Evolutionary conservation across 2,888 invertebrate species (phyloP).

Genomic region (Cheilosia soror): DNA sequence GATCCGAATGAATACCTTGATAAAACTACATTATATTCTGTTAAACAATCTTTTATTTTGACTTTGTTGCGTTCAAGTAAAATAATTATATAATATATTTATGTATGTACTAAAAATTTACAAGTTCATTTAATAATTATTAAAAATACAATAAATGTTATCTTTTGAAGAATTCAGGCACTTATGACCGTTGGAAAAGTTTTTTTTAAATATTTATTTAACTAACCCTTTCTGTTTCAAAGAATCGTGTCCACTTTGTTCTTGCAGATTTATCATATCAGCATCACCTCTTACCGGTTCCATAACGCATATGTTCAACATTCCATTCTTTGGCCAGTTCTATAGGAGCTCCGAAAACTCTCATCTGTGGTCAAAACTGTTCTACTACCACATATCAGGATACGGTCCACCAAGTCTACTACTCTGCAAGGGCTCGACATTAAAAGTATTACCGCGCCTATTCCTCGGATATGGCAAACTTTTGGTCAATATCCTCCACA

Average conservation of each 20-base stretch:
- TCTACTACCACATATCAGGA: slow-evolving; percentile 93
- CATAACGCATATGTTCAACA: slow-evolving; percentile 86
- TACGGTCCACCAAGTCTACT: slow-evolving; percentile 95
- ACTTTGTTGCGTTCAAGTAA: slow-evolving; percentile 71
- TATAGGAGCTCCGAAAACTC: slow-evolving; percentile 92
- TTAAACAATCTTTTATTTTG: slow-evolving; percentile 35
- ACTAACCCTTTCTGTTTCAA: neutral
- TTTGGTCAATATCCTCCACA: slow-evolving; percentile 92
- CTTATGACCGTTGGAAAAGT: slow-evolving; percentile 55
- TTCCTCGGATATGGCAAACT: slow-evolving; percentile 91
- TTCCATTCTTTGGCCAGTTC: slow-evolving; percentile 94
- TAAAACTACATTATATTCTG: neutral
- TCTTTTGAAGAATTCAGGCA: slow-evolving; percentile 57
- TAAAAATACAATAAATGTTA: slow-evolving; percentile 37
- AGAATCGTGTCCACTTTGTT: neutral
- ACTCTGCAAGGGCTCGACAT: slow-evolving; percentile 89
- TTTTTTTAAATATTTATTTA: slow-evolving; percentile 13
- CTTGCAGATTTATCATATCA: slow-evolving; percentile 91
- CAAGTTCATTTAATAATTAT: slow-evolving; percentile 45
- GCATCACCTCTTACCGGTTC: slow-evolving; percentile 91
- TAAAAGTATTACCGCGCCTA: slow-evolving; percentile 90
- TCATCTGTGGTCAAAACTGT: slow-evolving; percentile 96
- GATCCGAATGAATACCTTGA: neutral
- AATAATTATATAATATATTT: slow-evolving; percentile 40
- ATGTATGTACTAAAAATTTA: slow-evolving; percentile 53